Evolutionary conservation across 2,888 invertebrate genomes (phyloP), one percentile per base, ranked within the genome.

Genomic region (Conops quadrifasciatus): DNA sequence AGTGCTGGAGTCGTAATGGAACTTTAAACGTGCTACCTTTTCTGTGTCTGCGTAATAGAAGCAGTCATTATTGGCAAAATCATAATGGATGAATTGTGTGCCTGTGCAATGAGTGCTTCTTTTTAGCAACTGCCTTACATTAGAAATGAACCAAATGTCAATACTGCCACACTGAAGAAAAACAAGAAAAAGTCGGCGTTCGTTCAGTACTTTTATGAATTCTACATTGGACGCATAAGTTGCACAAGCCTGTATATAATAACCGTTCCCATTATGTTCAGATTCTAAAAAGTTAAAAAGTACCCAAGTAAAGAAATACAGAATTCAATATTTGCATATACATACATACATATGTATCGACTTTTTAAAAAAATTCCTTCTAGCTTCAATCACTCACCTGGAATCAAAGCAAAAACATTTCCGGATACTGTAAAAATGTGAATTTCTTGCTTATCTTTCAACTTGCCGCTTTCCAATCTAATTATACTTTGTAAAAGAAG

Each of bases 61-160:
- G 19, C 78, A 76, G 2, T 78, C 80, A 21, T 77, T 77, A 0
- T 77, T 77, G 21, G 70, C 75, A 11, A 76, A 82, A 69, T 80
- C 81, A 43, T 77, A 81, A 64, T 81, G 78, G 2, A 80, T 71
- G 73, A 80, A 83, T 28, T 79, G 73, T 1, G 77, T 70, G 11
- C 83, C 81, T 0, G 79, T 78, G 47, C 80, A 76, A 51, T 83
- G 78, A 47, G 78, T 76, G 15, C 77, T 77, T 7, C 79, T 80
- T 11, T 80, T 80, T 16, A 84, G 73, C 0, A 79, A 69, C 7
- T 71, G 68, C 24, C 76, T 72, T 3, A 77, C 51, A 3, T 70
- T 60, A 1, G 84, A 85, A 59, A 79, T 68, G 71, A 80, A 85
- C 82, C 83, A 83, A 16, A 85, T 80, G 66, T 85, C 85, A 45